Base-by-base conservation (phyloP, 2,888 invertebrate species). In the Lithophane leautieri region DNA sequence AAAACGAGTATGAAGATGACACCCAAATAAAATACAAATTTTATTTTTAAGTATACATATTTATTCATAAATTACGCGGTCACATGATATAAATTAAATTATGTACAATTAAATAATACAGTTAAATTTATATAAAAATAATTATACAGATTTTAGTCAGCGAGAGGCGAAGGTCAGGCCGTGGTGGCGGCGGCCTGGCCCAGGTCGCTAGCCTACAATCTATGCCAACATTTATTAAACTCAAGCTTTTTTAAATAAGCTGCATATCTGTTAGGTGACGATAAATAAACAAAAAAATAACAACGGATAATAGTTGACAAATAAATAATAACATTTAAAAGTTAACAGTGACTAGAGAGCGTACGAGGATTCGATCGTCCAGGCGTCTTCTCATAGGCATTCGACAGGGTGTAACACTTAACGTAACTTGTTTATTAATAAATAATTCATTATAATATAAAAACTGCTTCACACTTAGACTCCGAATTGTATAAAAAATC, bases 51-150 rank as follows among this genome's bases (percentile, higher is more conserved):
- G 93, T 95, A 96, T 96, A 96, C 94, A 96, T 96, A 96, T 96
- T 96, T 96, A 96, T 96, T 96, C 92, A 94, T 96, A 96, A 96
- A 95, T 96, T 95, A 96, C 94, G 94, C 95, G 92, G 95, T 96
- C 95, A 95, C 95, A 93, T 95, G 94, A 95, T 95, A 95, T 95
- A 95, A 96, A 95, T 95, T 94, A 94, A 94, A 93, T 95, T 96
- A 96, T 96, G 94, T 96, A 96, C 96, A 96, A 95, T 95, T 95
- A 94, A 95, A 95, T 95, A 95, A 94, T 95, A 95, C 93, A 94
- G 94, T 96, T 95, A 94, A 93, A 92, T 94, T 93, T 94, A 95
- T 94, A 95, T 94, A 95, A 95, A 95, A 96, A 95, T 94, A 95
- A 93, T 95, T 92, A 92, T 92, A 92, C 85, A 92, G 93, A 91